phyloP scores from a whole-genome alignment of 2,888 invertebrate species.

The Craniophora ligustri region DNA sequence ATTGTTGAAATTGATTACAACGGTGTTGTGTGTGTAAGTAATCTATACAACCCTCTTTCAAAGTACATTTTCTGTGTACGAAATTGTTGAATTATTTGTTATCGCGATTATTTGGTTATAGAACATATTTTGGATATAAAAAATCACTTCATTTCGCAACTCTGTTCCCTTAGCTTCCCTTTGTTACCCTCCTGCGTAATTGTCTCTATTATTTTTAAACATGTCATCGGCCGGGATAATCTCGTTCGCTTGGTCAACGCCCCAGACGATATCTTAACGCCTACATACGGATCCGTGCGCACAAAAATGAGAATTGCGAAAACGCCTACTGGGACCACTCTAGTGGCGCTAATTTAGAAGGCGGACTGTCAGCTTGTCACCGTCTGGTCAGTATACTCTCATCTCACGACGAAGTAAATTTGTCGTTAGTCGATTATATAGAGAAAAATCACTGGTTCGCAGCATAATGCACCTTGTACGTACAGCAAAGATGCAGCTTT shows the following conservation, averaged over 20 bases:
- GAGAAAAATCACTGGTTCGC: too few species aligned
- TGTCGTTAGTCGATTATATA: background rate
- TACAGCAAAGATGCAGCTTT: background rate
- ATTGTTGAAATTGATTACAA: too few species aligned
- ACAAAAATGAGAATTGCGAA: constrained; percentile 45
- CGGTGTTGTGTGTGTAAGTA: too few species aligned
- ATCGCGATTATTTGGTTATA: too few species aligned
- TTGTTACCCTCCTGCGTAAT: too few species aligned
- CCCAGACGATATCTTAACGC: constrained; percentile 41
- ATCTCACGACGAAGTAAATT: background rate
- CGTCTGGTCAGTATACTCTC: constrained; percentile 16
- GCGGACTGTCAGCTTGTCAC: constrained; percentile 14
- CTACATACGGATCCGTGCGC: constrained; percentile 25
- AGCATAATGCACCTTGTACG: background rate
- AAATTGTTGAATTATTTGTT: background rate
- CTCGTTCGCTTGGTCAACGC: constrained; percentile 40
- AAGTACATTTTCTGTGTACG: background rate
- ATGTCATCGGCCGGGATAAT: constrained; percentile 29
- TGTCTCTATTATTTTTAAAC: constrained; percentile 11
- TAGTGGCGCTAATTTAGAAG: constrained; percentile 28
- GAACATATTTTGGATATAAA: too few species aligned
- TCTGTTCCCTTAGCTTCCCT: background rate
- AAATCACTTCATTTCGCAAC: too few species aligned
- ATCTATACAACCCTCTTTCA: too few species aligned
- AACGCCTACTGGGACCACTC: constrained; percentile 16